Evolutionary conservation across 2,888 invertebrate species (phyloP).

Genomic region (Mactromeris polynyma): DNA sequence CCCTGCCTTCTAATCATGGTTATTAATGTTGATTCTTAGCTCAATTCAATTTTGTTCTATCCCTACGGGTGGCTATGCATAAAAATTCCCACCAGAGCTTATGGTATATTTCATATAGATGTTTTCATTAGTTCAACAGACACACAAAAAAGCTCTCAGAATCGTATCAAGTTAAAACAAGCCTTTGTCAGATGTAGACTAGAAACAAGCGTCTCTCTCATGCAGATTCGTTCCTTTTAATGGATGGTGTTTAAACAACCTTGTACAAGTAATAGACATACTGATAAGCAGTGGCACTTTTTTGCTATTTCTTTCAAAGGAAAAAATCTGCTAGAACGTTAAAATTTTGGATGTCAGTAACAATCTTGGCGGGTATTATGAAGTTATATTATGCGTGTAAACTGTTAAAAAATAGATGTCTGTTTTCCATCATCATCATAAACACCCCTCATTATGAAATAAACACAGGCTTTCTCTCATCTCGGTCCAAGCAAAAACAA

Average conservation of each 20-base stretch:
- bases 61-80: not conserved
- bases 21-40: not conserved
- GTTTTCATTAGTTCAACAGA: not conserved
- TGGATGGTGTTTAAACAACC: not conserved
- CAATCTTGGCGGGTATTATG: not conserved
- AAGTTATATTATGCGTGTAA: not conserved
- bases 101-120: not conserved
- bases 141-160: conserved; percentile 1
- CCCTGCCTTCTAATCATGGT: not conserved
- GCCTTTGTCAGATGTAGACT: not conserved
- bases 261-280: not conserved
- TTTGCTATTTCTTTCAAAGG: not conserved
- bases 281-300: not conserved
- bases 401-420: not conserved
- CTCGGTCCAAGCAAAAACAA: not conserved
- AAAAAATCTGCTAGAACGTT: not conserved
- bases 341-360: not conserved
- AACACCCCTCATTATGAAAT: not conserved
- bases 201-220: not conserved
- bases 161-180: not conserved
- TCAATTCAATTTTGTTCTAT: not conserved
- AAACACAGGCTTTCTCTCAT: not conserved
- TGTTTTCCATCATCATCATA: not conserved
- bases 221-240: not conserved
- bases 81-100: not conserved